Evolutionary conservation across 2,113 vertebrate genomes (phyloP).

Genomic region (Ifrita kowaldi): DNA sequence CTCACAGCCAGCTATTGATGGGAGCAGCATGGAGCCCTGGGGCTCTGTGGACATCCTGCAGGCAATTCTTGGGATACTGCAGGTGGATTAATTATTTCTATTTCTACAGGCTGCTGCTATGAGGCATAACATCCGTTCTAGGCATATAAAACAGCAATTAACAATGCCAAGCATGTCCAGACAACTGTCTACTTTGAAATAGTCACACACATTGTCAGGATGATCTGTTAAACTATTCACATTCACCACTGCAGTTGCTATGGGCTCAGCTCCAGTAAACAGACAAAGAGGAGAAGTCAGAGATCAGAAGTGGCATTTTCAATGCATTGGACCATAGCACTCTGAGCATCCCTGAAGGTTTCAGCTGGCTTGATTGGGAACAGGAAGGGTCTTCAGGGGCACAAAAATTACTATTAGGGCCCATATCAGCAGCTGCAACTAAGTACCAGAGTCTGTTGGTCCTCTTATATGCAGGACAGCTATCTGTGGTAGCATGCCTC

Average conservation of each 20-base stretch:
- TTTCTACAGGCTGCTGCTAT: not conserved
- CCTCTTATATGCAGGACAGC: not conserved
- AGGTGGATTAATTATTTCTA: not conserved
- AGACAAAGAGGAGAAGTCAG: not conserved
- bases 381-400: not conserved
- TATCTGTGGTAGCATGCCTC: not conserved
- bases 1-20: not conserved
- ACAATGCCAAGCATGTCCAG: not conserved
- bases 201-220: not conserved
- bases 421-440: not conserved
- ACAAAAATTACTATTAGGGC: not conserved
- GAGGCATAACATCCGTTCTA: not conserved
- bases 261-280: not conserved
- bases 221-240: not conserved
- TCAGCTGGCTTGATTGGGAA: not conserved
- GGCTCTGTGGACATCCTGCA: not conserved
- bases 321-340: not conserved
- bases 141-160: not conserved
- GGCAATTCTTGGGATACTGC: not conserved
- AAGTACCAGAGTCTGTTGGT: too few species aligned
- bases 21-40: not conserved
- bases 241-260: not conserved
- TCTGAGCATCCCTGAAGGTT: not conserved
- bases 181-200: not conserved
- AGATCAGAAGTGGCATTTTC: not conserved